A percentile compares a stretch with the other conserved stretches of the same genome.
Conservation (phyloP, 2,797 vertebrate genomes). For the Spinus olivaceus region DNA sequence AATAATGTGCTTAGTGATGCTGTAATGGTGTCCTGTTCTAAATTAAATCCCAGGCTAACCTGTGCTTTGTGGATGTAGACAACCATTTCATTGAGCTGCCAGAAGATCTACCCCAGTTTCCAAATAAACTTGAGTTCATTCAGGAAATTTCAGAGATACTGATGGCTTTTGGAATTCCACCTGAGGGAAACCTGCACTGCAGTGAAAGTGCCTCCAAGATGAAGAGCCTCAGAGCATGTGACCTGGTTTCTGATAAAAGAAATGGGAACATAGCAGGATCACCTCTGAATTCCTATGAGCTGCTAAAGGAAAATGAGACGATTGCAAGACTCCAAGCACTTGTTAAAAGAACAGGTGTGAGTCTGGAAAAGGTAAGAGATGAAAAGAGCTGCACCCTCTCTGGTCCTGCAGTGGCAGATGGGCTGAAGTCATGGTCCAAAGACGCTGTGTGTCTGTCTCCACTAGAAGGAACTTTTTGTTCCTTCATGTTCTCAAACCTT, state of each 20-base stretch:
- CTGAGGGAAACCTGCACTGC: conserved; percentile 88
- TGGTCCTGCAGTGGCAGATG: not conserved
- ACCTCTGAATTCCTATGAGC: conserved; percentile 87
- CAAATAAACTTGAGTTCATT: conserved; percentile 98
- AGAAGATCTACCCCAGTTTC: conserved; percentile 97
- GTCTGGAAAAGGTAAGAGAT: conserved; percentile 88
- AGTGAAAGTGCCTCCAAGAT: conserved; percentile 86
- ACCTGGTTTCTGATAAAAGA: conserved; percentile 91
- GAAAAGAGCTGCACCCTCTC: not conserved
- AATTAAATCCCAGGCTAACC: conserved; percentile 85
- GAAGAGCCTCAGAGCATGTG: conserved; percentile 81
- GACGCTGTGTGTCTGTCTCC: not conserved
- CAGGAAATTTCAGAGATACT: conserved; percentile 97
- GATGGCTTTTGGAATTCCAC: conserved; percentile 89
- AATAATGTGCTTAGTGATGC: not conserved
- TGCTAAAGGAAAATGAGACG: conserved; percentile 95
- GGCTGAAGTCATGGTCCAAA: not conserved
- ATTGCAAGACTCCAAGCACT: conserved; percentile 94
- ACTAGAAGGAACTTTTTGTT: not conserved
- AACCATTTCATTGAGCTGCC: conserved; percentile 98
- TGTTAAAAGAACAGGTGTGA: conserved; percentile 96
- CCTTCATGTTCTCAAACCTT: not conserved
- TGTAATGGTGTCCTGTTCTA: not conserved
- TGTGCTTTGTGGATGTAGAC: conserved; percentile 99
- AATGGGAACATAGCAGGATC: conserved; percentile 92